These are phyloP conservation scores for Triplophysa bombifrons DNA, from an alignment of 2,797 vertebrate genomes.

Conservation along the genomic window DNA sequence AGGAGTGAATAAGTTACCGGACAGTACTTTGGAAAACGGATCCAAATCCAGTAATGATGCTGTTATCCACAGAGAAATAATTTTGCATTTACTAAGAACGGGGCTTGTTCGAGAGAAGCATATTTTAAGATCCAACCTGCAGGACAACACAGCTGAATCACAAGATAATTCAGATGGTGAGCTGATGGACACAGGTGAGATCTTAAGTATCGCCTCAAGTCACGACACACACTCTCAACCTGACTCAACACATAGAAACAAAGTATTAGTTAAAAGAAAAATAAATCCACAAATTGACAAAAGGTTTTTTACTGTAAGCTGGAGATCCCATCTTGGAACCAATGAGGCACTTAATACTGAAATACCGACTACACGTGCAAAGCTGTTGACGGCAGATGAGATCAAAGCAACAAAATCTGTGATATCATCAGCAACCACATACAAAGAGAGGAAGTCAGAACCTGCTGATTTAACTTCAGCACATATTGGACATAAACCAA, in stretches of 20 bases:
- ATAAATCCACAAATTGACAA: not conserved
- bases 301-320: not conserved
- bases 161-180: not conserved
- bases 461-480: too few relatives aligned
- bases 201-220: not conserved
- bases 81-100: not conserved
- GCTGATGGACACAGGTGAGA: not conserved
- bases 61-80: conserved; percentile 1
- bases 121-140: not conserved
- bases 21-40: not conserved
- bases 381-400: not conserved
- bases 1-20: not conserved
- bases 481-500: not conserved
- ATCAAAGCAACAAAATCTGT: not conserved
- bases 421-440: not conserved
- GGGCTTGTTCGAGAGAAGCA: not conserved
- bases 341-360: not conserved
- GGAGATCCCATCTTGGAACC: not conserved
- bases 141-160: not conserved
- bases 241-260: not conserved
- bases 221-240: too few relatives aligned
- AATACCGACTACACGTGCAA: not conserved
- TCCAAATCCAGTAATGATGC: conserved; percentile 14
- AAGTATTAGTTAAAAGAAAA: not conserved
- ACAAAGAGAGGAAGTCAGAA: not conserved